These are phyloP conservation scores for Bibio marci DNA, from an alignment of 2,888 invertebrate species.

Conservation along the genomic window DNA sequence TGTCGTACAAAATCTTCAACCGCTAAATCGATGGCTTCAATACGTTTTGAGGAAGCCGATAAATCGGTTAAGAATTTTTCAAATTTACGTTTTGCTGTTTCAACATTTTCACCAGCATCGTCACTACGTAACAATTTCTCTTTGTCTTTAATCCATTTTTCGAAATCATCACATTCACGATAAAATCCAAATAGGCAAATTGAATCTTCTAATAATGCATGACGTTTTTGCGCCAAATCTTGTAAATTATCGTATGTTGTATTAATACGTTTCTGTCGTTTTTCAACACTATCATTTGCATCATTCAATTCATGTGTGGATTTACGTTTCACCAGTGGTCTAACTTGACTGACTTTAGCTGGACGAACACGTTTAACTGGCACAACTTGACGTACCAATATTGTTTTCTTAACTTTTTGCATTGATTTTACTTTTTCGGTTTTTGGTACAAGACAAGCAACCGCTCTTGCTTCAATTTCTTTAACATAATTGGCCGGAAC, in stretches of 20 bases:
- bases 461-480: conserved; percentile 76
- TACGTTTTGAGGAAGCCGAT: conserved; percentile 79
- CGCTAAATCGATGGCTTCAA: conserved; percentile 75
- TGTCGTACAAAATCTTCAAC: conserved; percentile 71
- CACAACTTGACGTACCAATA: conserved; percentile 71
- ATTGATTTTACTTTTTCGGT: conserved; percentile 69
- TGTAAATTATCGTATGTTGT: conserved; percentile 65
- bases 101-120: conserved; percentile 75
- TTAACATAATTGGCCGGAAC: conserved; percentile 95
- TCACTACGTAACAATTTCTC: conserved; percentile 71
- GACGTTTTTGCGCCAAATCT: conserved; percentile 61
- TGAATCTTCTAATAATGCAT: conserved; percentile 76
- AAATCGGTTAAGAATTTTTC: conserved; percentile 94
- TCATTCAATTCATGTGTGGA: conserved; percentile 33
- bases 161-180: conserved; percentile 94
- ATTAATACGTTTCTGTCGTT: conserved; percentile 62
- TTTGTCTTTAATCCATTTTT: conserved; percentile 93
- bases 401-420: conserved; percentile 78
- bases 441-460: conserved; percentile 63
- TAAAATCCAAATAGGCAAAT: conserved; percentile 86
- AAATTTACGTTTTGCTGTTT: conserved; percentile 85
- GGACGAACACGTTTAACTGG: conserved; percentile 50
- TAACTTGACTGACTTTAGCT: conserved; percentile 21
- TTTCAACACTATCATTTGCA: conserved; percentile 56
- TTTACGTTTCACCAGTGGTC: conserved; percentile 27